phyloP scores from a whole-genome alignment of 2,113 vertebrate genomes.

The Hystrix brachyura region DNA sequence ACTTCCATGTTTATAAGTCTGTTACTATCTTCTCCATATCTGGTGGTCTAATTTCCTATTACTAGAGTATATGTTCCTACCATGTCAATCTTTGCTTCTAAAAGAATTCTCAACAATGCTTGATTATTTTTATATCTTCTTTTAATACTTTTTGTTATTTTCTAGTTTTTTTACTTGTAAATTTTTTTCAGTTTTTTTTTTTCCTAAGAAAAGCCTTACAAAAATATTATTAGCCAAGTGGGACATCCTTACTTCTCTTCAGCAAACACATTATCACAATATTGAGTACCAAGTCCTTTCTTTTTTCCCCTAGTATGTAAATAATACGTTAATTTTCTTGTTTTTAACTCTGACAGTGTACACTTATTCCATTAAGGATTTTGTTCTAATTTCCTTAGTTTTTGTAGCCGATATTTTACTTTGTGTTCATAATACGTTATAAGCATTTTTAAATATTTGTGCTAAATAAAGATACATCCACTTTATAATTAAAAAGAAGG shows the following conservation, averaged over 20 bases:
- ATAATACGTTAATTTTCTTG: background rate
- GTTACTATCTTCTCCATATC: background rate
- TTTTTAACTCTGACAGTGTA: background rate
- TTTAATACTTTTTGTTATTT: background rate
- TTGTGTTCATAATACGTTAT: background rate
- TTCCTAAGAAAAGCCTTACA: background rate
- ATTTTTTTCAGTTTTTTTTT: background rate
- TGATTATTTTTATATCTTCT: background rate
- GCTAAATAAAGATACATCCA: background rate
- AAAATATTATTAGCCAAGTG: background rate
- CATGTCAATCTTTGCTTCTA: background rate
- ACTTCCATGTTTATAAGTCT: background rate
- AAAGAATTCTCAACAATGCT: background rate
- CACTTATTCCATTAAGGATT: background rate
- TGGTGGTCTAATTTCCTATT: slow-evolving; percentile 28
- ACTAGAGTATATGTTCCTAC: background rate
- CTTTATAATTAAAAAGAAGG: slow-evolving; percentile 23
- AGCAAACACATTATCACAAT: background rate
- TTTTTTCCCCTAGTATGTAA: background rate
- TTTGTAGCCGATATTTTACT: background rate
- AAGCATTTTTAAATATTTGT: slow-evolving; percentile 30
- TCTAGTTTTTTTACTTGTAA: background rate
- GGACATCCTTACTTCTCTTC: background rate
- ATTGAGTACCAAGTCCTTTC: background rate
- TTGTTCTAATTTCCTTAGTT: background rate